Evolutionary conservation across 2,113 vertebrate genomes (phyloP).

Genomic region (Baryphthengus martii): DNA sequence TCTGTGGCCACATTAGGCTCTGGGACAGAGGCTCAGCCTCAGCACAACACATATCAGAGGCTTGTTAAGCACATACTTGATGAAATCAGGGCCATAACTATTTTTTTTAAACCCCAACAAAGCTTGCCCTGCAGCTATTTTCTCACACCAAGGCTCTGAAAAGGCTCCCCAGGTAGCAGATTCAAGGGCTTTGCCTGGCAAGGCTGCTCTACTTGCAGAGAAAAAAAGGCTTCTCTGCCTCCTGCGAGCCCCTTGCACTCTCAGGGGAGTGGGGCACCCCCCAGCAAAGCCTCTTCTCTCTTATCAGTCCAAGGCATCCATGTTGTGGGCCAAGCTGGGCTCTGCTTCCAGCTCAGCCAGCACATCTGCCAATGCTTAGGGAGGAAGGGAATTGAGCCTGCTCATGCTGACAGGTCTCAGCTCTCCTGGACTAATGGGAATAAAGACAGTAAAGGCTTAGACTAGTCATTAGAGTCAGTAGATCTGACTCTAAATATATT

Average conservation of each 20-base stretch:
- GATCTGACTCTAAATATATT: conserved; percentile 22
- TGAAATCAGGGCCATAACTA: background rate
- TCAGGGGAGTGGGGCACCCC: background rate
- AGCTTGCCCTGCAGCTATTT: background rate
- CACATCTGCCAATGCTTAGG: rapidly evolving
- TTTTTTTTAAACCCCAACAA: background rate
- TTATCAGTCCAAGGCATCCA: background rate
- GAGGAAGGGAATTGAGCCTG: background rate
- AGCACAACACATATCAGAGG: background rate
- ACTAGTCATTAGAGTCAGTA: background rate
- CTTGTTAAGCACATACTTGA: background rate
- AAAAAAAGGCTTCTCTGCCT: background rate
- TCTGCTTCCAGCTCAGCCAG: background rate
- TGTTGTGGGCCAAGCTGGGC: background rate
- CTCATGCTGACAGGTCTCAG: background rate
- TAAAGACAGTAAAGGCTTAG: conserved; percentile 21
- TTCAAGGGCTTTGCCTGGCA: background rate
- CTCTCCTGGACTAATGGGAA: background rate
- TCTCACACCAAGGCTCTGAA: background rate
- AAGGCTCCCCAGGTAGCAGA: background rate
- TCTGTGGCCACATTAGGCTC: background rate
- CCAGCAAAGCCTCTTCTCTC: background rate
- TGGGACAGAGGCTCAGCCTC: background rate
- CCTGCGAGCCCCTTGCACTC: background rate
- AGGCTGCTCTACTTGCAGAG: background rate